phyloP scores from a whole-genome alignment of 1,140 invertebrate species.

The Atta texana region DNA sequence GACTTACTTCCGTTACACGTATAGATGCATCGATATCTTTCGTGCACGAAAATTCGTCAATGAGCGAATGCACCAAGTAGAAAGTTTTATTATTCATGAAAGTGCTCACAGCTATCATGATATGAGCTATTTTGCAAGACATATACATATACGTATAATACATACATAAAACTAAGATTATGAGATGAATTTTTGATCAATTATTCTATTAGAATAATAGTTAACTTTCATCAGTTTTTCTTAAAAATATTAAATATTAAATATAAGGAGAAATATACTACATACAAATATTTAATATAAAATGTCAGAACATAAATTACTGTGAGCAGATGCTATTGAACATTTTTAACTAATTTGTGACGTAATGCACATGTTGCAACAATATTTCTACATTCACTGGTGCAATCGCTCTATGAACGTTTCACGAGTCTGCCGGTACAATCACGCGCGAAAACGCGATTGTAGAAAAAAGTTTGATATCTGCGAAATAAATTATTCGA shows the following conservation, averaged over 20 bases:
- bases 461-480: constrained; percentile 52
- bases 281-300: too few species aligned
- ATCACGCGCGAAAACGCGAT: constrained; percentile 51
- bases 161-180: neutral
- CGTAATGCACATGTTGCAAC: neutral
- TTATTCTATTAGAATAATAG: neutral
- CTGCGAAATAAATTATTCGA: neutral
- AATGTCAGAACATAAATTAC: neutral
- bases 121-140: neutral
- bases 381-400: neutral
- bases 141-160: neutral
- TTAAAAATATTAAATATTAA: neutral
- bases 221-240: neutral
- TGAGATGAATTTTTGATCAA: neutral
- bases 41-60: constrained; percentile 45
- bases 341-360: constrained; percentile 1
- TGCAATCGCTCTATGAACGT: constrained; percentile 49
- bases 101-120: neutral
- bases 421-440: constrained; percentile 57
- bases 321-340: neutral
- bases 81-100: neutral
- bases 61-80: constrained; percentile 38
- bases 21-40: constrained; percentile 41
- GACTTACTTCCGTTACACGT: constrained; percentile 42
- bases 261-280: neutral